A percentile compares a stretch with the other conserved stretches of the same genome.
phyloP scores from a whole-genome alignment of 2,797 vertebrate species.

The Capromys pilorides region DNA sequence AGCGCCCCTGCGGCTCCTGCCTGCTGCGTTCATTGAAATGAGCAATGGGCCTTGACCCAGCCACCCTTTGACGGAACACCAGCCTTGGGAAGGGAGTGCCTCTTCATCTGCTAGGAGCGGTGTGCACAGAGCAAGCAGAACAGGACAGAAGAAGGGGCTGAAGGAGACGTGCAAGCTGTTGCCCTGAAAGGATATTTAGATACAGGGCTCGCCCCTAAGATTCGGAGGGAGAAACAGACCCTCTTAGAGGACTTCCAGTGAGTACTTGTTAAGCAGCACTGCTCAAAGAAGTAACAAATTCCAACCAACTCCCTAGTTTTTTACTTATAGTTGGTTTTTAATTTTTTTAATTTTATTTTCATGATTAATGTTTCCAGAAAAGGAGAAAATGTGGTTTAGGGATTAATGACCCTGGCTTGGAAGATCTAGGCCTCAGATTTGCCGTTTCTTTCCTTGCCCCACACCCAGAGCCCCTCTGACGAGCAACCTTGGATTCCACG shows the following conservation, averaged over 20 bases:
- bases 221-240: slow-evolving; percentile 58
- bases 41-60: slow-evolving; percentile 59
- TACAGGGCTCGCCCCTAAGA: slow-evolving; percentile 41
- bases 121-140: slow-evolving; percentile 67
- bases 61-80: slow-evolving; percentile 70
- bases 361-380: slow-evolving; percentile 65
- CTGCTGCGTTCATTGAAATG: slow-evolving; percentile 78
- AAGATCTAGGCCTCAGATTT: slow-evolving; percentile 59
- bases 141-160: slow-evolving; percentile 56
- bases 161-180: slow-evolving; percentile 53
- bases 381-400: slow-evolving; percentile 43
- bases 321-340: too few relatives aligned
- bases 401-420: slow-evolving; percentile 61
- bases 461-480: background rate
- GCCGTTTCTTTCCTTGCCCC: background rate
- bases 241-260: slow-evolving; percentile 58
- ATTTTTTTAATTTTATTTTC: slow-evolving; percentile 69
- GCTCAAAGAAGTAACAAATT: slow-evolving; percentile 56
- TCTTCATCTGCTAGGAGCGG: slow-evolving; percentile 76
- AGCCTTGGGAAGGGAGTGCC: slow-evolving; percentile 70
- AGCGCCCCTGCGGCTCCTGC: slow-evolving; percentile 30
- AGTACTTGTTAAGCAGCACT: slow-evolving; percentile 33
- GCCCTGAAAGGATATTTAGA: slow-evolving; percentile 69
- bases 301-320: background rate
- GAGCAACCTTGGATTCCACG: slow-evolving; percentile 22